Evolutionary conservation across 2,888 invertebrate genomes (phyloP).

Genomic region (Diarsia rubi): DNA sequence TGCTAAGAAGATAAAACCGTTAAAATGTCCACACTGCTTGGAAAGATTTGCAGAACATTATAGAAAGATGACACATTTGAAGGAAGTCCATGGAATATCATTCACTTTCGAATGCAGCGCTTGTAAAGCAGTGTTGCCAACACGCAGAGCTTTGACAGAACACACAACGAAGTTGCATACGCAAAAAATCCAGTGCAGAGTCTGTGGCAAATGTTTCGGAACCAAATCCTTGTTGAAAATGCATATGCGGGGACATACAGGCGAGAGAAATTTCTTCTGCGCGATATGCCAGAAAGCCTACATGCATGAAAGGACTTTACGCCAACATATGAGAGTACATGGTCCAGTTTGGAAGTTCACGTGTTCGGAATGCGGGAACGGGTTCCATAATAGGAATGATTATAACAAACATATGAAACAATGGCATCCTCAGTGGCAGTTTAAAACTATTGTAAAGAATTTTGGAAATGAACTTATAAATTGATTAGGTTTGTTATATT

Average conservation of each 20-base stretch:
- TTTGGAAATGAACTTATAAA: slow-evolving; percentile 72
- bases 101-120: slow-evolving; percentile 84
- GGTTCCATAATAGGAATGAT: slow-evolving; percentile 83
- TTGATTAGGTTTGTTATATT: slow-evolving; percentile 5
- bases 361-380: slow-evolving; percentile 83
- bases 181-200: slow-evolving; percentile 84
- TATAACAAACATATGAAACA: slow-evolving; percentile 85
- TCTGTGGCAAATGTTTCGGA: slow-evolving; percentile 86
- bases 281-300: slow-evolving; percentile 84
- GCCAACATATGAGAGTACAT: slow-evolving; percentile 86
- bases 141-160: slow-evolving; percentile 84
- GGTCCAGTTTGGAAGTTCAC: slow-evolving; percentile 81
- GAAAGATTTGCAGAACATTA: slow-evolving; percentile 87
- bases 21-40: slow-evolving; percentile 87
- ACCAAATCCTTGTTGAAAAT: slow-evolving; percentile 83
- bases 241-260: slow-evolving; percentile 84
- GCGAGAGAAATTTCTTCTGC: slow-evolving; percentile 85
- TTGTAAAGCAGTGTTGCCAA: slow-evolving; percentile 82
- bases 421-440: slow-evolving; percentile 86
- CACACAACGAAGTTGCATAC: slow-evolving; percentile 86
- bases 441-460: slow-evolving; percentile 80
- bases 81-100: slow-evolving; percentile 83
- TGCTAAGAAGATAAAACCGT: slow-evolving; percentile 81
- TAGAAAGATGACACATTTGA: slow-evolving; percentile 86
- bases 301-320: slow-evolving; percentile 84